Evolutionary conservation across 2,888 invertebrate genomes (phyloP).

Genomic region (Ophion ellenae): DNA sequence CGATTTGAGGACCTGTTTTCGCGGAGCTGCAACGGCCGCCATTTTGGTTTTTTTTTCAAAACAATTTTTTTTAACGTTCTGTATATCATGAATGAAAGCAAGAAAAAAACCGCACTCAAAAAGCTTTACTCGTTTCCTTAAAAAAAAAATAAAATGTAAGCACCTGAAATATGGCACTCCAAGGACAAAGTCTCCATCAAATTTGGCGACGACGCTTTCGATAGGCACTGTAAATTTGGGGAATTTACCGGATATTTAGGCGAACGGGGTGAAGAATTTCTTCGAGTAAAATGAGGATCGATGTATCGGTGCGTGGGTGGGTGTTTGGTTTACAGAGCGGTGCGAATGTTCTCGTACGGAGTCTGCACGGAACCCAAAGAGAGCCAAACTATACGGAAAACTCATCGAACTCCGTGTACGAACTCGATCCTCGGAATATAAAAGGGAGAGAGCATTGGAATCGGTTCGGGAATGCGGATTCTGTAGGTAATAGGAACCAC

Average conservation of each 20-base stretch:
- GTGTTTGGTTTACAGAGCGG: constrained; percentile 13
- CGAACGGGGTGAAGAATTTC: constrained; percentile 11
- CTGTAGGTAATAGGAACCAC: not conserved
- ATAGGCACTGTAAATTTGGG: not conserved
- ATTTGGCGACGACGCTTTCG: too few relatives aligned
- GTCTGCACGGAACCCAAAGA: constrained; percentile 24
- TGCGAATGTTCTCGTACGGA: constrained; percentile 30
- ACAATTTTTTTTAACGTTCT: too few relatives aligned
- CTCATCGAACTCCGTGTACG: constrained; percentile 55
- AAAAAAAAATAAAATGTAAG: too few relatives aligned
- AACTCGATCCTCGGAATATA: constrained; percentile 41
- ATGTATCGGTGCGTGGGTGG: not conserved
- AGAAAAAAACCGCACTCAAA: too few relatives aligned
- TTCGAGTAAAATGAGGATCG: constrained; percentile 2
- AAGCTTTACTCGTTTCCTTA: too few relatives aligned
- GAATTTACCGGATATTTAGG: not conserved
- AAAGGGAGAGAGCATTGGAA: constrained; percentile 36
- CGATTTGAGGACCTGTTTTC: too few relatives aligned
- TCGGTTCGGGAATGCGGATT: constrained; percentile 24
- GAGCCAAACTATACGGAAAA: constrained; percentile 44
- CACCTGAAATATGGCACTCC: too few relatives aligned
- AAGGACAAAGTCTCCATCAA: too few relatives aligned
- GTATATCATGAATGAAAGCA: too few relatives aligned
- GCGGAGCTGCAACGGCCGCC: too few relatives aligned
- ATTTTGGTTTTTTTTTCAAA: too few relatives aligned